Percentiles rank a stretch among this genome's conserved stretches.
Conservation (phyloP, 2,888 invertebrate genomes). For the Theretra japonica region DNA sequence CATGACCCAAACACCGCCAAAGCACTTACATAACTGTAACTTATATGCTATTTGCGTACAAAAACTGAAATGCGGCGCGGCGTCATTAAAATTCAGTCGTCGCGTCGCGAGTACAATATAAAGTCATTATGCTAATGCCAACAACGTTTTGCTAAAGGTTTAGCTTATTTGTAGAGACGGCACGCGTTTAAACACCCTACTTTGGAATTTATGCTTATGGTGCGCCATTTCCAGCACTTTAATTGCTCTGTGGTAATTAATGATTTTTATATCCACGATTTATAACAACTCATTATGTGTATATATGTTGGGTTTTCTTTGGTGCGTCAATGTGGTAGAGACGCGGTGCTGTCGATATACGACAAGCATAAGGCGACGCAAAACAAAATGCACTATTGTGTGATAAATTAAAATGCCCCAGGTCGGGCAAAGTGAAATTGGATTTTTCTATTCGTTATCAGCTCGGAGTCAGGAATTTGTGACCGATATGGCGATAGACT, state of each 20-base stretch:
- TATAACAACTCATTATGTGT: background rate
- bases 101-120: conserved; percentile 56
- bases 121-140: conserved; percentile 81
- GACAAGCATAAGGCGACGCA: no score
- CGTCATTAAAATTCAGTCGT: conserved; percentile 76
- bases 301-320: background rate
- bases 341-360: no score
- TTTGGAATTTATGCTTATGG: conserved; percentile 40
- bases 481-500: no score
- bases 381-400: no score
- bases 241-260: conserved; percentile 12
- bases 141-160: conserved; percentile 70
- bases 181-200: conserved; percentile 45
- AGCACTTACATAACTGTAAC: no score
- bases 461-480: no score
- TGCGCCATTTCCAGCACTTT: conserved; percentile 20
- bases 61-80: conserved; percentile 52
- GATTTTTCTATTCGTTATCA: no score
- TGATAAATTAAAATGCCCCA: no score
- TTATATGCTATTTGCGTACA: background rate
- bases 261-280: background rate
- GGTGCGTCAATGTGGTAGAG: no score
- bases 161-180: conserved; percentile 70
- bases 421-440: no score
- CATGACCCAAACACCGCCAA: no score